These are phyloP conservation scores for Pedetes capensis DNA, from an alignment of 2,113 vertebrate species.

Conservation along the genomic window DNA sequence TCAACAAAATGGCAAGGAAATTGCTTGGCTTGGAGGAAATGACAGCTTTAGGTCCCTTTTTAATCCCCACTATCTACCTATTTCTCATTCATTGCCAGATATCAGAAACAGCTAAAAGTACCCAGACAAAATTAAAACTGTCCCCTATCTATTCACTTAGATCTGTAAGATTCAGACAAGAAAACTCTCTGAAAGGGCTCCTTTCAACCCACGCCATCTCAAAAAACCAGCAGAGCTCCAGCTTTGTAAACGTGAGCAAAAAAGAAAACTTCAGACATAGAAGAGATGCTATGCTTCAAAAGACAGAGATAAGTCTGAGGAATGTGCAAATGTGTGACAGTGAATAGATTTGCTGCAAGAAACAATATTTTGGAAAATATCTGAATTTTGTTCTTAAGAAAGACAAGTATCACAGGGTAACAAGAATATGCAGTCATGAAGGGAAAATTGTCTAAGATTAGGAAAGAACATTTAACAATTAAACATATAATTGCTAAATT, in stretches of 20 bases:
- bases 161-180: neutral
- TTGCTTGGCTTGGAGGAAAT: neutral
- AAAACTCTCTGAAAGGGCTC: neutral
- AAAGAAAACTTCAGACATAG: neutral
- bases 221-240: neutral
- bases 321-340: neutral
- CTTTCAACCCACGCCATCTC: neutral
- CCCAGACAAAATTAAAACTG: neutral
- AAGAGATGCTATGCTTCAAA: neutral
- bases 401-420: neutral
- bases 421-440: neutral
- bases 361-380: neutral
- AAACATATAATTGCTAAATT: neutral
- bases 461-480: neutral
- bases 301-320: neutral
- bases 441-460: neutral
- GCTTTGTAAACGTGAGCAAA: slow-evolving; percentile 1
- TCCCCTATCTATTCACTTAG: neutral
- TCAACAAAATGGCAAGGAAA: neutral
- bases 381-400: neutral
- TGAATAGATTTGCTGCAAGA: neutral
- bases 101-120: neutral
- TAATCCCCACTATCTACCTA: neutral
- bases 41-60: neutral
- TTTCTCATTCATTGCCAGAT: neutral